phyloP scores from a whole-genome alignment of 2,888 invertebrate species.

The Cryptus armator region DNA sequence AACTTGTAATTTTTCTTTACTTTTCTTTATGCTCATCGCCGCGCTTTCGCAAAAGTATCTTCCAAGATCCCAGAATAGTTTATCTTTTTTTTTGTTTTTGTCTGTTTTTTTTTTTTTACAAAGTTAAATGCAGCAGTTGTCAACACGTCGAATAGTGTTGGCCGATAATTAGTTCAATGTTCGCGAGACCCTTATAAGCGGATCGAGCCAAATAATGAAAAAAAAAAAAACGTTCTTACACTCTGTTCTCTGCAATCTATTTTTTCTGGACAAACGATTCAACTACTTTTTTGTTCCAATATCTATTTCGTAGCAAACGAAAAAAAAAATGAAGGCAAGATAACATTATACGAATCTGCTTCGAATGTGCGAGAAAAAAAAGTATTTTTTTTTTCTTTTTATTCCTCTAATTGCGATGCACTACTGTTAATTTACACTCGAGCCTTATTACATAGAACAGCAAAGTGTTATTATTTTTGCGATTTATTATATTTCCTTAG shows the following conservation, averaged over 20 bases:
- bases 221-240: conserved; percentile 18
- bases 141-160: conserved; percentile 17
- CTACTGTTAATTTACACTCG: conserved; percentile 61
- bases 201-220: conserved; percentile 34
- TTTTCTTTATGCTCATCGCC: conserved; percentile 43
- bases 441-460: conserved; percentile 61
- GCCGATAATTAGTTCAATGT: conserved; percentile 32
- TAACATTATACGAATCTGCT: conserved; percentile 25
- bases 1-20: conserved; percentile 64
- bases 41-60: conserved; percentile 72
- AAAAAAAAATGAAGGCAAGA: conserved; percentile 41
- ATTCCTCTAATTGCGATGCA: conserved; percentile 44
- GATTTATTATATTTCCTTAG: conserved; percentile 48
- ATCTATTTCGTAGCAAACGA: conserved; percentile 31
- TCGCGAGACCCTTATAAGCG: conserved; percentile 41
- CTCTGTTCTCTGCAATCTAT: conserved; percentile 27
- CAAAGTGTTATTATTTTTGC: conserved; percentile 54
- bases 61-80: conserved; percentile 44
- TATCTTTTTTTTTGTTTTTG: conserved; percentile 50
- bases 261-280: conserved; percentile 15
- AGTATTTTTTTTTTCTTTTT: conserved; percentile 24
- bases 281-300: conserved; percentile 17
- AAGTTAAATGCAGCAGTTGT: conserved; percentile 77
- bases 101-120: conserved; percentile 69
- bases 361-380: conserved; percentile 50